Percentiles rank a stretch among this genome's conserved stretches.
Conservation (phyloP, 2,113 vertebrate genomes). For the Donacobius atricapilla region DNA sequence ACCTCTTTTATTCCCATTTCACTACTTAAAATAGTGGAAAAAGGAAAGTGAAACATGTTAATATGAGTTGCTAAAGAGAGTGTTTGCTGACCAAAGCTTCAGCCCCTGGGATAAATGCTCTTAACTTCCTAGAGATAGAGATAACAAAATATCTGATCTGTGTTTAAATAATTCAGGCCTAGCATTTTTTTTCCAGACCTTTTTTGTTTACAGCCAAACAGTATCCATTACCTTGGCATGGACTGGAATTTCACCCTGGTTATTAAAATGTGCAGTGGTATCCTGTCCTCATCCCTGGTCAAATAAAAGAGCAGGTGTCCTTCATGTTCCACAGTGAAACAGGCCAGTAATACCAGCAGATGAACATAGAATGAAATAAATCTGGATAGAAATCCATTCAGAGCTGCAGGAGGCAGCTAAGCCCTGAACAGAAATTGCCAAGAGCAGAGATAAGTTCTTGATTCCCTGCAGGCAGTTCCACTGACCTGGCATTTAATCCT, state of each 20-base stretch:
- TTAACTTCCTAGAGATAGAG: background rate
- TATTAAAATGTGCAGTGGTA: slow-evolving; percentile 48
- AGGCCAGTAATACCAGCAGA: background rate
- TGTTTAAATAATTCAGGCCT: slow-evolving; percentile 71
- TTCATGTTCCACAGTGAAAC: background rate
- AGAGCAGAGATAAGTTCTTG: background rate
- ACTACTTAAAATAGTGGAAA: background rate
- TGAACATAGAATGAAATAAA: background rate
- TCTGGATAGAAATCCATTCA: background rate
- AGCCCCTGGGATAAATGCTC: background rate
- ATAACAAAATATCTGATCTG: slow-evolving; percentile 39
- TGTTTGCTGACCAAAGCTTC: background rate
- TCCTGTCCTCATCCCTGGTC: background rate
- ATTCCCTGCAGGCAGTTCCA: background rate
- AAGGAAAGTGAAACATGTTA: background rate
- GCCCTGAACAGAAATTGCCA: background rate
- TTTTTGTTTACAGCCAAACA: slow-evolving; percentile 55
- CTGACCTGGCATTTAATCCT: background rate
- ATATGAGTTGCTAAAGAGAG: background rate
- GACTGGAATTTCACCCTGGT: slow-evolving; percentile 73
- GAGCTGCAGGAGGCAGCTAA: background rate
- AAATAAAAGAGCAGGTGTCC: background rate
- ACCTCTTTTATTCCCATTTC: background rate
- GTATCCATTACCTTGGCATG: slow-evolving; percentile 34
- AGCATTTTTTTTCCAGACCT: slow-evolving; percentile 56